Evolutionary conservation across 2,888 invertebrate genomes (phyloP).

Genomic region (Temnothorax unifasciatus): DNA sequence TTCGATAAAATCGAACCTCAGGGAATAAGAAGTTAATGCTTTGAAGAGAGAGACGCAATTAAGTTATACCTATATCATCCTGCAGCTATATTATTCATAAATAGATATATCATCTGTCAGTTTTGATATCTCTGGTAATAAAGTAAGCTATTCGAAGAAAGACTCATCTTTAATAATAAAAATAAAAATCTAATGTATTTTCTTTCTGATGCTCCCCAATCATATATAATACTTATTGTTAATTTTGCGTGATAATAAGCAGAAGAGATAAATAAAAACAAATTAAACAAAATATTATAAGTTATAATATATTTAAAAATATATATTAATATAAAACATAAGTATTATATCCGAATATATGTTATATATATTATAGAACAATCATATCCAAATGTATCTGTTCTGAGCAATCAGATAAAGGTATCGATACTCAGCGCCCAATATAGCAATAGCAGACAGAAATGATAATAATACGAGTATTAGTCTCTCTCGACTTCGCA

Average conservation of each 20-base stretch:
- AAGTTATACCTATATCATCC: neutral
- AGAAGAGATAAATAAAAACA: neutral
- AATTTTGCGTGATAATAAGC: neutral
- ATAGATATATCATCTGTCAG: neutral
- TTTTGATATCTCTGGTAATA: neutral
- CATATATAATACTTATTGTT: neutral
- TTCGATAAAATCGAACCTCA: neutral
- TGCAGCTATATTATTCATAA: neutral
- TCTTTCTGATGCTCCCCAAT: neutral
- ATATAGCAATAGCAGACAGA: neutral
- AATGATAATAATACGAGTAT: constrained; percentile 13
- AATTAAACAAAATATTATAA: neutral
- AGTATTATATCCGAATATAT: neutral
- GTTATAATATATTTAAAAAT: no score
- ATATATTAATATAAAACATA: neutral
- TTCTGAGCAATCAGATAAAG: neutral
- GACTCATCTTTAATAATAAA: neutral
- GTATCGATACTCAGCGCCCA: neutral
- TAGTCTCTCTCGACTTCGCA: neutral
- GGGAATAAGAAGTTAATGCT: neutral
- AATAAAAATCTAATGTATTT: neutral
- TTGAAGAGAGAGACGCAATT: neutral
- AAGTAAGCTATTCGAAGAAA: neutral
- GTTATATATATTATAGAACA: neutral
- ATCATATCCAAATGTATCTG: no score